Base-by-base conservation (phyloP, 2,888 invertebrate genomes). In the Mactromeris polynyma region DNA sequence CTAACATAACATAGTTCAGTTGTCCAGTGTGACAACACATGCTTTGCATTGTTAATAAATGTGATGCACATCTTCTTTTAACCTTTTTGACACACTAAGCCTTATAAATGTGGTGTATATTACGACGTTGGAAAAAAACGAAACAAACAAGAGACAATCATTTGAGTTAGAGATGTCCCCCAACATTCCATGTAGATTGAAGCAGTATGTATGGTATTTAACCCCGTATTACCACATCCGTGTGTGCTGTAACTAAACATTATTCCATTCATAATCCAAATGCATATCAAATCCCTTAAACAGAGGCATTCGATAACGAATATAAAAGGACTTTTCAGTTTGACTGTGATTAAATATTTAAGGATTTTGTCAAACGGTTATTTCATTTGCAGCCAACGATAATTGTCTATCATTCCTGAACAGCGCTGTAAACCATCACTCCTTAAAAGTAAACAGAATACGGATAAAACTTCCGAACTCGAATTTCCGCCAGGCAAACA, bases 381-480 rank as follows among this genome's bases (percentile, higher is more conserved):
- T 84, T 84, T 84, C 38, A 84, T 84, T 33, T 77, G 51, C 78
- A 78, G 38, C 14, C 21, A 17, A 33, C 33, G 83, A 83, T 51
- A 77, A 46, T 73, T 46, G 69, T n/a, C 42, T 73, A 69, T 54
- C 78, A 51, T 54, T 38, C 33, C 84, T 19, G 19, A 9, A 78
- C 46, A 46, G 38, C 84, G 84, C 78, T 36, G 77, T 51, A 33
- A 19, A 78, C n/a, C 77, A 54, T n/a, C n/a, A 46, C 84, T 84
- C 84, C 84, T 84, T 17, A 46, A 54, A 84, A 78, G 78, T 84
- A 84, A 84, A 84, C 84, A 84, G 21, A 26, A 36, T 4, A 54
- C 40, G 36, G 31, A 51, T 84, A 78, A 84, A 84, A 84, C 84
- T 54, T 84, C 84, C 84, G 84, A 83, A 36, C 40, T 46, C 33